Evolutionary conservation across 2,888 invertebrate species (phyloP), one percentile per base, ranked within the genome.

Genomic region (Ptychoptera contaminata): DNA sequence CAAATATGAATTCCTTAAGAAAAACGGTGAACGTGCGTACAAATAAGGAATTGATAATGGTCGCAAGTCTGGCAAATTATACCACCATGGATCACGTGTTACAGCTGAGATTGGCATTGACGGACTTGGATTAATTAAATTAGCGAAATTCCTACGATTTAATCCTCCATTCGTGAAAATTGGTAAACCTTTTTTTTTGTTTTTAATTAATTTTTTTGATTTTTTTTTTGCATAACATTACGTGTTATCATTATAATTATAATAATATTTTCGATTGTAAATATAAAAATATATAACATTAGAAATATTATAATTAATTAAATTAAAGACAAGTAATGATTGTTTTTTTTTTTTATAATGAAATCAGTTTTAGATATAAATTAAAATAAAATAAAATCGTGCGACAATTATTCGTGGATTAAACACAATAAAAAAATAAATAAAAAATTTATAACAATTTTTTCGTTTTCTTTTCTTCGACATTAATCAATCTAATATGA

Each of bases 51-150:
- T 23, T 51, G 79, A 76, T 67, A 79, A 72, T 53, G 88, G 88
- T 64, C 76, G 77, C 67, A 82, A 75, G 67, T 80, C 78, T 55
- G 85, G 86, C 68, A 82, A 76, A 67, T 78, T 77, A 76, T 80
- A 80, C 88, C 87, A 88, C 82, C 86, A 88, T 58, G 87, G 87
- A 72, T 88, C 87, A 63, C 85, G 78, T 54, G 80, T 79, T 67
- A 86, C 79, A 54, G 83, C 76, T 56, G 82, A 82, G 62, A 83
- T 72, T 47, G 87, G 87, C 58, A 82, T 71, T 58, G 71, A 73
- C 45, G 82, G 79, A 58, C 79, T 80, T 52, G 88, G 87, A 68
- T 84, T 81, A 67, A 87, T 72, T 63, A 88, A 72, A 64, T 83
- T 80, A 65, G 72, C 67, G 52, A 62, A 58, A 48, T 58, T 61